phyloP scores from a whole-genome alignment of 1,140 invertebrate genomes.

The Brachionus rotundiformis region DNA sequence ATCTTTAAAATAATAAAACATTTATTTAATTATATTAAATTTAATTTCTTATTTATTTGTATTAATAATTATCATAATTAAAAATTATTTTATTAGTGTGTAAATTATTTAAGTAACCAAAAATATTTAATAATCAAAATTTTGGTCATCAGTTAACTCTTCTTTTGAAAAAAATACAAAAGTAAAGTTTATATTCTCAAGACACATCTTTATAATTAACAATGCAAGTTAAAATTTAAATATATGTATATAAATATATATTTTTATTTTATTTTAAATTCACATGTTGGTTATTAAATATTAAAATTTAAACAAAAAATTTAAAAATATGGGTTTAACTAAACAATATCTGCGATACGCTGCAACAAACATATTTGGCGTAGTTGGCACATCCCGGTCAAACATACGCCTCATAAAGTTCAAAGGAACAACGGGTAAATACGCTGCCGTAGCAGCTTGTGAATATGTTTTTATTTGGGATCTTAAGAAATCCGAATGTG shows the following conservation, averaged over 20 bases:
- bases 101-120: no score
- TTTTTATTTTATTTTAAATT: not conserved
- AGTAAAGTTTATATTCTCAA: not conserved
- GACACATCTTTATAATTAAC: not conserved
- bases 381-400: conserved; percentile 77
- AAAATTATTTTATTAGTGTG: no score
- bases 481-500: conserved; percentile 81
- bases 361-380: conserved; percentile 73
- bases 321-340: conserved; percentile 78
- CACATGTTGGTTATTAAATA: not conserved
- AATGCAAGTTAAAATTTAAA: not conserved
- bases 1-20: no score
- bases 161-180: no score
- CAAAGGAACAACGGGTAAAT: conserved; percentile 74
- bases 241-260: not conserved
- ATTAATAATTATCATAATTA: no score
- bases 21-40: no score
- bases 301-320: conserved; percentile 41
- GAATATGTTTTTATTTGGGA: conserved; percentile 94
- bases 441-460: conserved; percentile 81
- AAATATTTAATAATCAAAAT: no score
- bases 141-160: no score
- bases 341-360: conserved; percentile 91
- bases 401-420: conserved; percentile 75
- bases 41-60: no score